Base-by-base conservation (phyloP, 2,113 vertebrate genomes). In the Apus apus region DNA sequence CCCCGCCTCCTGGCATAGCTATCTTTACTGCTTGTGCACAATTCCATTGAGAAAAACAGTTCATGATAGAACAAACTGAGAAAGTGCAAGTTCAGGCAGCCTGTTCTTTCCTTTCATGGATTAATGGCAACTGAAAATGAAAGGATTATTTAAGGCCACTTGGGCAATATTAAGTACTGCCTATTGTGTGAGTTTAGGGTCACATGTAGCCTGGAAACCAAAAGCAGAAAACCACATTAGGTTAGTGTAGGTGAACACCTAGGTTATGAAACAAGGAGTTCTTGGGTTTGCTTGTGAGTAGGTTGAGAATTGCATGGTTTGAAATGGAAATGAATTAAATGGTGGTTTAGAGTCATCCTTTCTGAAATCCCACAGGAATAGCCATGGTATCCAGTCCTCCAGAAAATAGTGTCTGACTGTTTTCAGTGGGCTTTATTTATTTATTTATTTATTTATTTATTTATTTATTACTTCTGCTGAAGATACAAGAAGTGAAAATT, bases 111-210 rank as follows among this genome's bases (percentile, higher is more conserved):
- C 64, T 93, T 93, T 83, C 73, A 62, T 80, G 80, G 92, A 88
- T 90, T 96, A 95, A 90, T 88, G 88, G 68, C 64, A 88, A 71
- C 85, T 90, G 87, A 95, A 96, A 95, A 96, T 65, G 56, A 94
- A 95, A 93, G 60, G 72, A 96, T 94, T 96, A 94, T 88, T 97
- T 90, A 96, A 94, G 87, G 88, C 94, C 94, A 94, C 92, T 90
- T 38, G 92, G 94, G 95, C 93, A 77, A 83, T 83, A 93, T 95
- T 93, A 95, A 91, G 40, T 71, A 68, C 34, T 92, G 89, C 48
- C 61, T 86, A 38, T 94, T 92, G 65, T 95, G 68, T 54, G 85
- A 94, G 68, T 60, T 61, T 74, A 77, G 75, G 58, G 87, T 93
- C 89, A 71, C 20, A 32, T 29, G 54, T 65, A 83, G 81, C 43